Evolutionary conservation across 1,140 invertebrate species (phyloP).

Genomic region (Anagrus nilaparvatae): DNA sequence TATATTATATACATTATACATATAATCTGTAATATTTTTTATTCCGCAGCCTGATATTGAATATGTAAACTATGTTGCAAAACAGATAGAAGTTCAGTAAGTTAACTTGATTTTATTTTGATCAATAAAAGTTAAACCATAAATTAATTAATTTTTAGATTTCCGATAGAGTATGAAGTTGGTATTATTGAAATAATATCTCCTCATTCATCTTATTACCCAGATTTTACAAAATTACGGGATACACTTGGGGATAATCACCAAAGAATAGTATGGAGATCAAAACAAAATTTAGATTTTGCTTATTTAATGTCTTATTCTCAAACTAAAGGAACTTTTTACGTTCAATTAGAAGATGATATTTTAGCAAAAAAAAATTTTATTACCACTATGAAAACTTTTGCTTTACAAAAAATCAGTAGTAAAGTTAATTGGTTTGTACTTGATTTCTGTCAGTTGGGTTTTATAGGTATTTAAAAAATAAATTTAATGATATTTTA

Average conservation of each 20-base stretch:
- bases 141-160: conserved; percentile 43
- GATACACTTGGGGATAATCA: conserved; percentile 78
- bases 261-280: conserved; percentile 86
- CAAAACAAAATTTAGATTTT: conserved; percentile 94
- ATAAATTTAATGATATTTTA: not conserved
- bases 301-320: conserved; percentile 94
- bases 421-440: conserved; percentile 80
- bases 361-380: conserved; percentile 82
- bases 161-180: conserved; percentile 60
- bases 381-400: conserved; percentile 79
- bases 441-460: conserved; percentile 87
- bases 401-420: conserved; percentile 68
- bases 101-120: conserved; percentile 29
- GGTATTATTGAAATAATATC: conserved; percentile 86
- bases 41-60: conserved; percentile 53
- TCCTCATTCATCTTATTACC: conserved; percentile 79
- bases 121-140: not conserved
- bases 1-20: conserved; percentile 1
- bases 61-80: conserved; percentile 59
- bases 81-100: conserved; percentile 66
- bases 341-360: conserved; percentile 91
- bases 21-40: conserved; percentile 8
- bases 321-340: conserved; percentile 68
- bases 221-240: conserved; percentile 67
- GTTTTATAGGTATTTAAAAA: conserved; percentile 67